These are phyloP conservation scores for Nemotelus nigrinus DNA, from an alignment of 2,888 invertebrate species.

Conservation along the genomic window DNA sequence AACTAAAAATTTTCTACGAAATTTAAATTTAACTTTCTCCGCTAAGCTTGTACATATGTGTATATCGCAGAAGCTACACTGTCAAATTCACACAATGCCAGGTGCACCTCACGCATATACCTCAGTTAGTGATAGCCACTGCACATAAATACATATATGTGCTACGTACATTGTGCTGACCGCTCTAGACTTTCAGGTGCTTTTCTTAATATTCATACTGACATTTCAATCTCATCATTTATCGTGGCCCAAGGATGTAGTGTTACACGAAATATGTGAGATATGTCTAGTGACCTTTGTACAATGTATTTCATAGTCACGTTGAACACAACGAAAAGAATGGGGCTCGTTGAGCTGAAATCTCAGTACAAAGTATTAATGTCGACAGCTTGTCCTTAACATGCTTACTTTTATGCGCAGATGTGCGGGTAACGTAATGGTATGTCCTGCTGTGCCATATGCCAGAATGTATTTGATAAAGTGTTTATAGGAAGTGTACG, in stretches of 20 bases:
- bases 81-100: no score
- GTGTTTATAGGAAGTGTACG: not conserved
- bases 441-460: not conserved
- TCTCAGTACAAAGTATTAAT: not conserved
- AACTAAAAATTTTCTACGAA: no score
- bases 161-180: no score
- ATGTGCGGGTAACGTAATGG: not conserved
- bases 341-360: no score
- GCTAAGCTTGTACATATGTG: no score
- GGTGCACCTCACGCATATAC: no score
- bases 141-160: no score
- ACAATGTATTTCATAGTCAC: not conserved
- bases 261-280: not conserved
- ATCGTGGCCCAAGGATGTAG: not conserved
- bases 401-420: not conserved
- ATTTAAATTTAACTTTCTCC: no score
- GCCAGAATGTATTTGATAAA: conserved; percentile 3
- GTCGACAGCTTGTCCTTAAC: conserved; percentile 9
- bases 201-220: conserved; percentile 35
- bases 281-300: conserved; percentile 31
- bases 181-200: conserved; percentile 24
- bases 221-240: conserved; percentile 37
- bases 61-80: no score
- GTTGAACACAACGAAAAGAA: no score
- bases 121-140: no score